These are phyloP conservation scores for Porphyrio hochstetteri DNA, from an alignment of 2,113 vertebrate species.

Conservation along the genomic window DNA sequence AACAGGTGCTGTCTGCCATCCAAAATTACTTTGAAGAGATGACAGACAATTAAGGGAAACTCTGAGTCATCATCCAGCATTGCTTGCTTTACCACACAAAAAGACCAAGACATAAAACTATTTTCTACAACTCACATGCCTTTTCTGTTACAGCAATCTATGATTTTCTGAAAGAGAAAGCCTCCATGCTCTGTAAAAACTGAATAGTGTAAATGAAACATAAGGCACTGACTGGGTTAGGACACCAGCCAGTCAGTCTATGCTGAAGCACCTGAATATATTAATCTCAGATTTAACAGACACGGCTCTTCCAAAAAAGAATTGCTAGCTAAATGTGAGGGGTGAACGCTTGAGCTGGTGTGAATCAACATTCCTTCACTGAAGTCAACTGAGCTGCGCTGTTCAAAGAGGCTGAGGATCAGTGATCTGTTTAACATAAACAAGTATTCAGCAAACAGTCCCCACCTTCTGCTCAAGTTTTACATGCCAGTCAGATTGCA, in stretches of 20 bases:
- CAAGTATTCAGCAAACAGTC: background rate
- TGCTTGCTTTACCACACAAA: background rate
- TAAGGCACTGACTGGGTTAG: background rate
- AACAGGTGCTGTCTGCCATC: background rate
- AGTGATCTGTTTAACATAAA: background rate
- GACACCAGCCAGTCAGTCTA: background rate
- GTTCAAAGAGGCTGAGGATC: background rate
- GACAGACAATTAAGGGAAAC: background rate
- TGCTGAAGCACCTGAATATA: background rate
- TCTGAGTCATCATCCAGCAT: background rate
- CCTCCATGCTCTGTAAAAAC: background rate
- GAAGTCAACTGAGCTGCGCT: background rate
- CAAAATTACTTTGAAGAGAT: conserved; percentile 9
- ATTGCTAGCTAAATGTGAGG: background rate
- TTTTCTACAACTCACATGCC: background rate
- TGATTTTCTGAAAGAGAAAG: background rate
- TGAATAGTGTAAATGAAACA: background rate
- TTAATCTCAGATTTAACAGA: background rate
- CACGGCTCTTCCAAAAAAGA: background rate
- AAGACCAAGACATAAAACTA: background rate
- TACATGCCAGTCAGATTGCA: background rate
- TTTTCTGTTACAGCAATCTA: background rate
- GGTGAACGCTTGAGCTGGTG: background rate
- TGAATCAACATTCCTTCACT: background rate
- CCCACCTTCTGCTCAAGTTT: conserved; percentile 1